These are phyloP conservation scores for Drosophila lacertosa DNA, from an alignment of 1,140 invertebrate genomes.

Conservation along the genomic window DNA sequence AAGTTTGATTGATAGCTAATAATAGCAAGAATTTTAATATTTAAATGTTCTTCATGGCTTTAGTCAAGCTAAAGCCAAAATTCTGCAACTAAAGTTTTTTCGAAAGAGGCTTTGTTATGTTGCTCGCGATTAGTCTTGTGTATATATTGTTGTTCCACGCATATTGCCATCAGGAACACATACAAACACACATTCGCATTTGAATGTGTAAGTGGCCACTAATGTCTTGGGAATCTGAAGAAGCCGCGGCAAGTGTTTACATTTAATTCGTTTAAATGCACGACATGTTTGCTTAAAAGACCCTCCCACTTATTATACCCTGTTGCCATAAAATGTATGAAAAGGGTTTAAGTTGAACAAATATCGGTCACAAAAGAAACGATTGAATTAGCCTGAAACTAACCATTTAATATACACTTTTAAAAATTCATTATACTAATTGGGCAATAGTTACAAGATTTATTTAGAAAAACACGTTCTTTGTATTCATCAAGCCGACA, in stretches of 20 bases:
- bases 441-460: too few relatives aligned
- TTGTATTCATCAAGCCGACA: too few relatives aligned
- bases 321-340: not conserved
- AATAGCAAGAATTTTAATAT: too few relatives aligned
- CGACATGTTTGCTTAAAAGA: conserved; percentile 34
- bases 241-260: conserved; percentile 33
- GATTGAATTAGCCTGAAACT: too few relatives aligned
- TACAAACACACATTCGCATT: not conserved
- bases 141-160: conserved; percentile 13
- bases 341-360: not conserved
- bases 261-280: conserved; percentile 48
- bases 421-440: too few relatives aligned
- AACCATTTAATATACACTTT: too few relatives aligned
- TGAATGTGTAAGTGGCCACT: conserved; percentile 11
- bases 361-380: too few relatives aligned
- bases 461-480: too few relatives aligned
- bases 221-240: conserved; percentile 25
- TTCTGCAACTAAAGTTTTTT: too few relatives aligned
- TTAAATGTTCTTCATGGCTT: conserved; percentile 26
- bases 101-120: not conserved
- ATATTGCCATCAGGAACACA: not conserved
- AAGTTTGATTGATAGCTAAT: too few relatives aligned
- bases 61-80: conserved; percentile 13
- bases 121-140: conserved; percentile 12
- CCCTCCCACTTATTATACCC: conserved; percentile 18